A percentile compares a stretch with the other conserved stretches of the same genome.
Conservation (phyloP, 2,888 invertebrate genomes). For the Meteorus cinctellus region DNA sequence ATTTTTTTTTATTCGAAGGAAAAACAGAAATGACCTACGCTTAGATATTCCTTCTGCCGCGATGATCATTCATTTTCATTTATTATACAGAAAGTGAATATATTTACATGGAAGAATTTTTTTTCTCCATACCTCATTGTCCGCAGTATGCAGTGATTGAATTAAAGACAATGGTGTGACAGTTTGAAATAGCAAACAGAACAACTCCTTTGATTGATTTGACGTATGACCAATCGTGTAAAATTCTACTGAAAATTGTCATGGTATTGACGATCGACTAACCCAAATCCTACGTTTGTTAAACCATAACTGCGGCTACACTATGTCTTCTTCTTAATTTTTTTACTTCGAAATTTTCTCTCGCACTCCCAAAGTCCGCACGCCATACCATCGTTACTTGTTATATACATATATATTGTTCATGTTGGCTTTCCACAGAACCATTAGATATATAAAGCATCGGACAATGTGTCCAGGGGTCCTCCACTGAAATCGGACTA, state of each 20-base stretch:
- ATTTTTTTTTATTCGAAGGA: neutral
- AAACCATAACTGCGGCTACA: constrained; percentile 19
- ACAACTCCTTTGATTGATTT: neutral
- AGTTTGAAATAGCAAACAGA: neutral
- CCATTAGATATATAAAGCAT: constrained; percentile 49
- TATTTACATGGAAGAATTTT: neutral
- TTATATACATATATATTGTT: neutral
- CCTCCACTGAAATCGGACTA: constrained; percentile 45
- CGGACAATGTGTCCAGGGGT: constrained; percentile 22
- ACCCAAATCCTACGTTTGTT: constrained; percentile 59
- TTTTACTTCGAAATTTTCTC: constrained; percentile 28
- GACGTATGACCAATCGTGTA: constrained; percentile 61
- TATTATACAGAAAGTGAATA: neutral
- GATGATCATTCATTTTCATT: neutral
- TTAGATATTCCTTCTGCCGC: neutral
- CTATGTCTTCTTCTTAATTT: constrained; percentile 13
- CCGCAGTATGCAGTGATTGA: too few species aligned
- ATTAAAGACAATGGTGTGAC: neutral
- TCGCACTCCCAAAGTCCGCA: neutral
- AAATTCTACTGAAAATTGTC: constrained; percentile 62
- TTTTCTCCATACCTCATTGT: constrained; percentile 3
- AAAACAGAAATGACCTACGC: neutral
- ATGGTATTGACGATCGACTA: constrained; percentile 67
- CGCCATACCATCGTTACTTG: neutral
- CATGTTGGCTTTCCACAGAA: constrained; percentile 48